Evolutionary conservation across 2,797 vertebrate genomes (phyloP).

Genomic region (Thripadectes ignobilis): DNA sequence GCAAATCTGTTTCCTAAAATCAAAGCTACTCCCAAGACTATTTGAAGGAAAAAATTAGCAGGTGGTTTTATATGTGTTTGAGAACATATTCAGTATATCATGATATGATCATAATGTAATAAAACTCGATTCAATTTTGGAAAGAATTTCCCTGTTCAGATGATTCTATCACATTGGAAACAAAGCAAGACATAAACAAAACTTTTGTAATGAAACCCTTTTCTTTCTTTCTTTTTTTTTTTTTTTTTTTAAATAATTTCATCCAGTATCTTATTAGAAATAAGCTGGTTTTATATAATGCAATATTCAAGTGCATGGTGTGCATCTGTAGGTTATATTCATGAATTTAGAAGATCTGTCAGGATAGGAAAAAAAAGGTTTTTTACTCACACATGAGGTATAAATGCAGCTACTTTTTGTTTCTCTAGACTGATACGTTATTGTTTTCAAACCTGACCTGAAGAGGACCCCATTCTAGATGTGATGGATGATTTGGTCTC

Average conservation of each 20-base stretch:
- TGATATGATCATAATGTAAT: background rate
- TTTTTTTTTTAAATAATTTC: background rate
- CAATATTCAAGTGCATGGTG: background rate
- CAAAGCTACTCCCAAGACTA: background rate
- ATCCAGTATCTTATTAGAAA: background rate
- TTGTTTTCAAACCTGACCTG: background rate
- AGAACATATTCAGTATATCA: background rate
- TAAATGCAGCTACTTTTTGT: background rate
- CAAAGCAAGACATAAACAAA: background rate
- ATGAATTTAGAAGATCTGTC: background rate
- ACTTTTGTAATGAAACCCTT: background rate
- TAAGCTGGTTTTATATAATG: background rate
- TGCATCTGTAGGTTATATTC: background rate
- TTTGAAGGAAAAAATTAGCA: background rate
- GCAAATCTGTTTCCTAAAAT: background rate
- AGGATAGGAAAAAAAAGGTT: background rate
- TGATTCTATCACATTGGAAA: background rate
- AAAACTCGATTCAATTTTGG: background rate
- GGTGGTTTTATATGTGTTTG: background rate
- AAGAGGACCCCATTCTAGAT: background rate
- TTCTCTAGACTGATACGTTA: background rate
- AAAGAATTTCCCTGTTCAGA: background rate
- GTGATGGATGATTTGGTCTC: background rate
- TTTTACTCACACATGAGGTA: background rate
- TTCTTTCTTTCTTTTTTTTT: background rate